Evolutionary conservation across 2,113 vertebrate species (phyloP).

Genomic region (Phrynosoma platyrhinos): DNA sequence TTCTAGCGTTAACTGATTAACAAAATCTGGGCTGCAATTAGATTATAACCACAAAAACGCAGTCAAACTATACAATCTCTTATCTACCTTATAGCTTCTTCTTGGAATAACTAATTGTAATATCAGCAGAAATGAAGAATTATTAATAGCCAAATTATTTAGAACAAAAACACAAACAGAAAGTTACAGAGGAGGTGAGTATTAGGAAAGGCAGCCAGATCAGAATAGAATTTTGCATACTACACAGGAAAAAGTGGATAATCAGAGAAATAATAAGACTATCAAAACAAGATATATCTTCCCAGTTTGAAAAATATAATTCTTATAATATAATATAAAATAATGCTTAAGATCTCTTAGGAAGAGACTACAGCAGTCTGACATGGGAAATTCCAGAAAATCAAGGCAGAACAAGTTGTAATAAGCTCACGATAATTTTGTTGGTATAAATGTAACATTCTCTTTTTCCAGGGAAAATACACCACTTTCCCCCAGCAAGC

Average conservation of each 20-base stretch:
- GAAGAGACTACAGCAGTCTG: not conserved
- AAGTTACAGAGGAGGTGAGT: not conserved
- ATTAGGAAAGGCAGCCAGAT: not conserved
- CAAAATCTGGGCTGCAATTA: not conserved
- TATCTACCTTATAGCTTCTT: not conserved
- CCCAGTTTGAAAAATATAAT: slow-evolving; percentile 18
- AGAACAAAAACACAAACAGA: not conserved
- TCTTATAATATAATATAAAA: not conserved
- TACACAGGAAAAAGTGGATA: not conserved
- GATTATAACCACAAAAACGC: not conserved
- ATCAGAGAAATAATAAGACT: slow-evolving; percentile 19
- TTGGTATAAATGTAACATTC: not conserved
- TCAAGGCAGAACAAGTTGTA: not conserved
- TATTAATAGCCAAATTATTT: slow-evolving; percentile 24
- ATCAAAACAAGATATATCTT: not conserved
- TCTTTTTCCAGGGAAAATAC: not conserved
- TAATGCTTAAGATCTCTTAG: not conserved
- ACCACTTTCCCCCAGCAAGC: not conserved
- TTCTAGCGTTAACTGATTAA: slow-evolving; percentile 1
- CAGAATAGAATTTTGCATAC: slow-evolving; percentile 5
- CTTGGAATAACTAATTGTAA: not conserved
- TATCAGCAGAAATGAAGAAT: slow-evolving; percentile 1
- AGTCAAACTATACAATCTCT: not conserved
- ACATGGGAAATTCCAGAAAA: not conserved
- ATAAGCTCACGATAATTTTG: not conserved